Percentiles rank a stretch among this genome's conserved stretches.
Evolutionary conservation across 2,888 invertebrate species (phyloP).

Genomic region (Polymixis lichenea): DNA sequence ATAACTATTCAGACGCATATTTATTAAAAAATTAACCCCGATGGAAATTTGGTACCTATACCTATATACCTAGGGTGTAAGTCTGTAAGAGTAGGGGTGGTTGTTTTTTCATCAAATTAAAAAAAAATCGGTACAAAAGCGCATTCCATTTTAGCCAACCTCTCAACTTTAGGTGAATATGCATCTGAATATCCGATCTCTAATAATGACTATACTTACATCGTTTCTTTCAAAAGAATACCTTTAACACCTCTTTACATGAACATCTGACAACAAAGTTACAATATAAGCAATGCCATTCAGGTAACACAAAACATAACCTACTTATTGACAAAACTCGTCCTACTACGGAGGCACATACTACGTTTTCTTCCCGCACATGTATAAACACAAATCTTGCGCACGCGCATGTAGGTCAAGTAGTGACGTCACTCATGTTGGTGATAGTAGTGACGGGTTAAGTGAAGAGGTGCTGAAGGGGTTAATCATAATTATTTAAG

Average conservation of each 20-base stretch:
- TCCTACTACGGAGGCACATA: background rate
- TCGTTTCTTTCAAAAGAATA: background rate
- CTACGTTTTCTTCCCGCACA: constrained; percentile 22
- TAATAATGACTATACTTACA: background rate
- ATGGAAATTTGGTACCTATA: too few relatives aligned
- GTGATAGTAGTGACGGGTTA: constrained; percentile 22
- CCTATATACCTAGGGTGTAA: too few relatives aligned
- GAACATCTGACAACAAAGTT: background rate
- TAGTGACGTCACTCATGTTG: constrained; percentile 13
- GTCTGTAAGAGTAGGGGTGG: too few relatives aligned
- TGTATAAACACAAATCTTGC: constrained; percentile 38
- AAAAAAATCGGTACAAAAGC: too few relatives aligned
- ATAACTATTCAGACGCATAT: too few relatives aligned
- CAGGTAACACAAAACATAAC: constrained; percentile 24
- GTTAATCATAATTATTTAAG: background rate
- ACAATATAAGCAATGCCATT: background rate
- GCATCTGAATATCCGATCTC: too few relatives aligned
- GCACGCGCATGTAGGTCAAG: constrained; percentile 43
- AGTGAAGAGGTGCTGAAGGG: constrained; percentile 31
- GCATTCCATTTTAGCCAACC: too few relatives aligned
- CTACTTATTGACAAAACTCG: constrained; percentile 13
- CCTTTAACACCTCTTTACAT: background rate
- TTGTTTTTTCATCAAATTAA: too few relatives aligned
- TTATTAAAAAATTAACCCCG: too few relatives aligned
- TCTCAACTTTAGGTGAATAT: too few relatives aligned